A percentile compares a stretch with the other conserved stretches of the same genome.
phyloP scores from a whole-genome alignment of 2,797 vertebrate genomes.

The Chaetodon trifasciatus region DNA sequence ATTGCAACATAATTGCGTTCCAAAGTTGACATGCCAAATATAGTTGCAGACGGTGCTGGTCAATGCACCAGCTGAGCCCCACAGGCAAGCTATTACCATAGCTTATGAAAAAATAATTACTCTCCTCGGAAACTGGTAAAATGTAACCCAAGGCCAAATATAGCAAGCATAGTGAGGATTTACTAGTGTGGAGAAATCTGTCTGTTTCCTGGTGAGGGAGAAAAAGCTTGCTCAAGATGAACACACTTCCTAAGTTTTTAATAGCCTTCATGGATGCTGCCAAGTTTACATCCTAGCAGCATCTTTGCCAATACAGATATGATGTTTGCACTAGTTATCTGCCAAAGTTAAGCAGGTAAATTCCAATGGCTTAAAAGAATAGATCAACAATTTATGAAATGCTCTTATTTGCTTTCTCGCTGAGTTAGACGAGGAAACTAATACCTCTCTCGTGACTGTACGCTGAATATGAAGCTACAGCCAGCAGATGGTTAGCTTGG shows the following conservation, averaged over 20 bases:
- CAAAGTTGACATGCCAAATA: slow-evolving; percentile 30
- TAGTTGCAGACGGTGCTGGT: background rate
- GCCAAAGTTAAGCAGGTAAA: background rate
- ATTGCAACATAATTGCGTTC: slow-evolving; percentile 47
- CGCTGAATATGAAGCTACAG: background rate
- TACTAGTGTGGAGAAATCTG: background rate
- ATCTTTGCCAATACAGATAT: background rate
- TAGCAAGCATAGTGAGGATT: background rate
- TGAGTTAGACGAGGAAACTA: background rate
- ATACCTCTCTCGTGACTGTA: background rate
- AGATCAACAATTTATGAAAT: background rate
- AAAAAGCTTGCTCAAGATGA: background rate
- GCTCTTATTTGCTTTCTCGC: background rate
- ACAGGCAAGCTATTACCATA: background rate
- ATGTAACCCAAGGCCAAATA: background rate
- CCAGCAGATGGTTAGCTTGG: background rate
- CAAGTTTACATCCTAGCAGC: background rate
- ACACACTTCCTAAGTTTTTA: background rate
- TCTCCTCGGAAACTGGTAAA: background rate
- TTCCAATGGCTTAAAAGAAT: background rate
- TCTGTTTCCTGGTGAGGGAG: background rate
- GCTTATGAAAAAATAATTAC: slow-evolving; percentile 1
- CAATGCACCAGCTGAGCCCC: background rate
- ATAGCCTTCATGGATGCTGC: background rate
- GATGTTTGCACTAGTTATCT: background rate